phyloP scores from a whole-genome alignment of 2,888 invertebrate genomes.

The Agapostemon virescens region DNA sequence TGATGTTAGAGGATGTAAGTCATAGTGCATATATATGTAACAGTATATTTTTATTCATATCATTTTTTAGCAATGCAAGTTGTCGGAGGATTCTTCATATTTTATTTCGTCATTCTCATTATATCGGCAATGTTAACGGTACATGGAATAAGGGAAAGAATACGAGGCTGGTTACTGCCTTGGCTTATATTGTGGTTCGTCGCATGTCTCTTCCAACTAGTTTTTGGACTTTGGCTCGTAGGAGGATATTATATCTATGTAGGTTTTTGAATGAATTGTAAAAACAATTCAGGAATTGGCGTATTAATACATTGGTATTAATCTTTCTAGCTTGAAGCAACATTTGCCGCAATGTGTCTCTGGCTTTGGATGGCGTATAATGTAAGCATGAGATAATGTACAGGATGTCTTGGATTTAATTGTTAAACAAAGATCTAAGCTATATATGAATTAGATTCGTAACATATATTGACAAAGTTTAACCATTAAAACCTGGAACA shows the following conservation, averaged over 20 bases:
- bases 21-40: not conserved
- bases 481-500: not conserved
- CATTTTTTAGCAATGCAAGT: conserved; percentile 86
- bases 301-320: conserved; percentile 20
- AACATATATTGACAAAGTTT: too few species aligned
- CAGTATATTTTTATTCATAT: conserved; percentile 14
- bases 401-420: not conserved
- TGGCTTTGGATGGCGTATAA: conserved; percentile 94
- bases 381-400: conserved; percentile 83
- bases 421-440: not conserved
- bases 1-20: conserved; percentile 83
- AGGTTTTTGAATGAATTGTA: conserved; percentile 79
- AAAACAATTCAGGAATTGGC: not conserved
- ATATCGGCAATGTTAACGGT: conserved; percentile 84
- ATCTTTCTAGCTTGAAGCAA: conserved; percentile 87
- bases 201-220: conserved; percentile 87
- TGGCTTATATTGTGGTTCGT: conserved; percentile 88
- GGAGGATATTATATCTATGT: conserved; percentile 96
- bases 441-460: not conserved
- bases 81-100: conserved; percentile 85
- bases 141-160: conserved; percentile 85
- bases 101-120: conserved; percentile 83
- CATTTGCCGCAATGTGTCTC: conserved; percentile 88
- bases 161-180: conserved; percentile 90
- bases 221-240: conserved; percentile 92